Conservation (phyloP, 2,113 vertebrate genomes). For the Muntiacus reevesi region DNA sequence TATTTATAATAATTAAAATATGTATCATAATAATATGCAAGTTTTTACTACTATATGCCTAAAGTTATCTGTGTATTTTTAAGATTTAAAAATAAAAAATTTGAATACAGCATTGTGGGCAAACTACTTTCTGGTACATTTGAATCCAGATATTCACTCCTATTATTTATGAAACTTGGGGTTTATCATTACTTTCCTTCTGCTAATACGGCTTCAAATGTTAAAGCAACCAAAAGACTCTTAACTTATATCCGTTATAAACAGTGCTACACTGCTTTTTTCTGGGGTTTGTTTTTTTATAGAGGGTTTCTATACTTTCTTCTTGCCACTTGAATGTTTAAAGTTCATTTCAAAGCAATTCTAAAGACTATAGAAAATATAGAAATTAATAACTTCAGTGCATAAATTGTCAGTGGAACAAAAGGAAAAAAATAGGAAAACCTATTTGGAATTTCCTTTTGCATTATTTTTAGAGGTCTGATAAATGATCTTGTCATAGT, state of each 20-base stretch:
- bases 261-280: not conserved
- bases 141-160: not conserved
- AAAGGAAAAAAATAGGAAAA: not conserved
- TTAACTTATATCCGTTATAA: not conserved
- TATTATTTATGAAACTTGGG: not conserved
- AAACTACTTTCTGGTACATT: not conserved
- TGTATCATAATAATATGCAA: not conserved
- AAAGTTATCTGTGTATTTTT: not conserved
- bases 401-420: not conserved
- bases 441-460: slow-evolving; percentile 12
- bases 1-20: not conserved
- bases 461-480: slow-evolving; percentile 44
- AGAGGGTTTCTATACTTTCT: not conserved
- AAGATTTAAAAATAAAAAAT: not conserved
- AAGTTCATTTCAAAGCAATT: slow-evolving; percentile 42
- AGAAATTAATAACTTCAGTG: slow-evolving; percentile 20
- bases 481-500: slow-evolving; percentile 4
- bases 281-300: not conserved
- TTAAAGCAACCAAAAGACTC: not conserved
- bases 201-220: not conserved
- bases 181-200: slow-evolving; percentile 17
- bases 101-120: not conserved
- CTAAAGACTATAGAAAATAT: not conserved
- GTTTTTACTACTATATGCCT: not conserved
- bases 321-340: not conserved